Evolutionary conservation across 2,113 vertebrate genomes (phyloP).

Genomic region (Nannobrachium achirus): DNA sequence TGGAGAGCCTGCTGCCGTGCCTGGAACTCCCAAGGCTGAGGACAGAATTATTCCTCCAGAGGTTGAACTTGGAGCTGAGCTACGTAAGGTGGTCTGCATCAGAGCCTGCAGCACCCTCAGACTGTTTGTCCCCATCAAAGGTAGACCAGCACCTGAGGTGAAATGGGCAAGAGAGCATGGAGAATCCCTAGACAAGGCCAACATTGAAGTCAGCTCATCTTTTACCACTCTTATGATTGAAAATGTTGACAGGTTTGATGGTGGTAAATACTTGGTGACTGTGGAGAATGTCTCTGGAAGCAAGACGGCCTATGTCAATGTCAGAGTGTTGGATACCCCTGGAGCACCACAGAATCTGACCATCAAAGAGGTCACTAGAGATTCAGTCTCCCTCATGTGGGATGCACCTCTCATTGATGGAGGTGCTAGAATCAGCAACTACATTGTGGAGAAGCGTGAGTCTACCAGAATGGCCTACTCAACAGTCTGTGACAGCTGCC

Average conservation of each 20-base stretch:
- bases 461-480: conserved; percentile 96
- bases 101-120: conserved; percentile 94
- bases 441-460: conserved; percentile 97
- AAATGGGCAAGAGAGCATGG: conserved; percentile 95
- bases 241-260: conserved; percentile 94
- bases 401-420: conserved; percentile 95
- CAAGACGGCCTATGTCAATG: conserved; percentile 94
- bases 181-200: conserved; percentile 90
- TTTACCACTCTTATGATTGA: conserved; percentile 93
- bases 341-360: conserved; percentile 92
- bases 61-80: conserved; percentile 94
- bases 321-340: conserved; percentile 96
- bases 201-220: conserved; percentile 91
- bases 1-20: conserved; percentile 91
- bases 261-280: conserved; percentile 93
- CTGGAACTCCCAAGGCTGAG: conserved; percentile 93
- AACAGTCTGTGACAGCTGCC: conserved; percentile 91
- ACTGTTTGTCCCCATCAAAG: conserved; percentile 97
- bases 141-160: conserved; percentile 94
- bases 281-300: conserved; percentile 93
- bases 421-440: conserved; percentile 94
- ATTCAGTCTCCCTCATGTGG: conserved; percentile 94
- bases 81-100: conserved; percentile 92
- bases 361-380: conserved; percentile 92
- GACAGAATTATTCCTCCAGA: conserved; percentile 93